A percentile compares a stretch with the other conserved stretches of the same genome.
Evolutionary conservation across 2,113 vertebrate genomes (phyloP).

Genomic region (Hemicordylus capensis): DNA sequence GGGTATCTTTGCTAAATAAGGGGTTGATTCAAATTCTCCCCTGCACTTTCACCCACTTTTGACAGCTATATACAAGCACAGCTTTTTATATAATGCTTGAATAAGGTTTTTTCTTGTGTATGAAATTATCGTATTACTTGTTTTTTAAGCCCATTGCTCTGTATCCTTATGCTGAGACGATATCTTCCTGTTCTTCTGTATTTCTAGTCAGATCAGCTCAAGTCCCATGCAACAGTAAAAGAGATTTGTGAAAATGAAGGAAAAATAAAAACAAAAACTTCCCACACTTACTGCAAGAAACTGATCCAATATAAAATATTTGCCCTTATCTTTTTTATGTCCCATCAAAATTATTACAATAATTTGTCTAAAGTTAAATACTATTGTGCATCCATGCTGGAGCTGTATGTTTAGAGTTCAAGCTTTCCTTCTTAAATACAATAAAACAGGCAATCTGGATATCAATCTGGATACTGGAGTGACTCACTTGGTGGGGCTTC

Average conservation of each 20-base stretch:
- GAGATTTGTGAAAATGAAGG: not conserved
- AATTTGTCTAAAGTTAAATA: not conserved
- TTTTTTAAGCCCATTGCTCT: not conserved
- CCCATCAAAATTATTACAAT: not conserved
- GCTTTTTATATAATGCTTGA: no score
- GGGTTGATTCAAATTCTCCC: no score
- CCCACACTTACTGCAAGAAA: not conserved
- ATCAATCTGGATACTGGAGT: no score
- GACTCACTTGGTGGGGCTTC: no score
- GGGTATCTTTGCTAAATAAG: no score
- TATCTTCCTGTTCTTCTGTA: not conserved
- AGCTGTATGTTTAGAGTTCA: not conserved
- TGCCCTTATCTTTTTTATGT: not conserved
- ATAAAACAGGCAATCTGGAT: no score
- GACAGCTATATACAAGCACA: no score
- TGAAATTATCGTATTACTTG: not conserved
- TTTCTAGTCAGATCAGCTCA: not conserved
- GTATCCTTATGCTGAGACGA: slow-evolving; percentile 7
- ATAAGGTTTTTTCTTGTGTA: not conserved
- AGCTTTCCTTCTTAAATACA: no score
- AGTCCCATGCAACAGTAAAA: not conserved
- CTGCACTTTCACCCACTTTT: no score
- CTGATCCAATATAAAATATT: not conserved
- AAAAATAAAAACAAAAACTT: no score
- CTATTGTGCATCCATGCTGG: not conserved